Evolutionary conservation across 1,140 invertebrate species (phyloP), one percentile per base, ranked within the genome.

Genomic region (Gerris buenoi): DNA sequence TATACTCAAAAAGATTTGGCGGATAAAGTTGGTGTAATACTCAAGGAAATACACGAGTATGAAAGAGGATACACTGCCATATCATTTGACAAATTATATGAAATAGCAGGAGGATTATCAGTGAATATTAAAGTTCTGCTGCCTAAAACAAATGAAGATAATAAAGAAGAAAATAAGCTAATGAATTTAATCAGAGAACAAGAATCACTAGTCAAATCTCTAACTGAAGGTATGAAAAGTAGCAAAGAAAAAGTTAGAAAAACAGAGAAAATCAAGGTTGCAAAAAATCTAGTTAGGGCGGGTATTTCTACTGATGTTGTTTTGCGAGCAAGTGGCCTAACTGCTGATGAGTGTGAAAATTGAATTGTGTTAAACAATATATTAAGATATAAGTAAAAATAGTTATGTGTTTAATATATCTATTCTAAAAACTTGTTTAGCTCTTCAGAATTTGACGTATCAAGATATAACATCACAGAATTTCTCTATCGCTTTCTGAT

Each of bases 101-200:
- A 56, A 56, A 56, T 56, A 56, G 46, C 46, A n/a, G n/a, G n/a
- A n/a, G n/a, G n/a, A n/a, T n/a, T n/a, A n/a, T n/a, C n/a, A n/a
- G n/a, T n/a, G n/a, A 56, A 56, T 56, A n/a, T 56, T 56, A 56
- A 56, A n/a, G 46, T n/a, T 56, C 46, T 56, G n/a, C 46, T 56
- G 46, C 46, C 46, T 56, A 56, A 56, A 56, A 56, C 46, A 56
- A 56, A 56, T 56, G n/a, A 56, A n/a, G 46, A 56, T 56, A 56
- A n/a, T 56, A 56, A 56, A 56, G 46, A 56, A 56, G 46, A 56
- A 56, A 56, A 56, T 56, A n/a, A 56, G n/a, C n/a, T 56, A 56
- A 13, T 56, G 46, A n/a, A n/a, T 56, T 56, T 56, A 10, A 56
- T 56, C 10, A 56, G 46, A 13, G 46, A 56, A n/a, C n/a, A 56